Conservation (phyloP, 2,797 vertebrate species). For the Phaenicophaeus curvirostris region DNA sequence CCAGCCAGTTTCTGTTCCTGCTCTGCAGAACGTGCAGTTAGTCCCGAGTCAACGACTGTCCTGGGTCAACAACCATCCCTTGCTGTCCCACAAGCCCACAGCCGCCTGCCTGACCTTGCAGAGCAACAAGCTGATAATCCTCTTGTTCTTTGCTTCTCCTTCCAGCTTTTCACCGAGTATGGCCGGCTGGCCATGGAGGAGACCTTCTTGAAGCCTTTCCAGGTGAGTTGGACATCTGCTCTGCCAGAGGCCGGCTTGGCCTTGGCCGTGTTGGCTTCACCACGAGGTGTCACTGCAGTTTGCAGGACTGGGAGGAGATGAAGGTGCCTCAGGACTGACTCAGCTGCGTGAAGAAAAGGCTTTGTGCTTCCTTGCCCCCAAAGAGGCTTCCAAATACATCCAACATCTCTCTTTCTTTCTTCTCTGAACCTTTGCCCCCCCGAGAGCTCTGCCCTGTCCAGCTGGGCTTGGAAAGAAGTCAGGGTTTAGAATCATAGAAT, state of each 20-base stretch:
- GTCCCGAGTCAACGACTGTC: not conserved
- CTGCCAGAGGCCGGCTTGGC: not conserved
- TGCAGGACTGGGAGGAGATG: not conserved
- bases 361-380: not conserved
- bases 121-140: not conserved
- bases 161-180: slow-evolving; percentile 97
- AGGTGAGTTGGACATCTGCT: slow-evolving; percentile 80
- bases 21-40: not conserved
- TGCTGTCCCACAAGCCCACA: not conserved
- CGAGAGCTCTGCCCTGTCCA: not conserved
- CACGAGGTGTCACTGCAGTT: slow-evolving; percentile 72
- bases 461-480: not conserved
- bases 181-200: slow-evolving; percentile 97
- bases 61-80: accelerated
- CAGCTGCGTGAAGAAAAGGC: not conserved
- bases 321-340: not conserved
- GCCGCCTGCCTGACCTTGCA: accelerated
- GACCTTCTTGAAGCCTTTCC: slow-evolving; percentile 96
- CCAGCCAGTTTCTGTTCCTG: not conserved
- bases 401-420: not conserved
- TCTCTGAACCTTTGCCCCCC: not conserved
- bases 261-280: not conserved
- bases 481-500: too few relatives aligned
- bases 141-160: not conserved
- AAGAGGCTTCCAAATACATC: not conserved